These are phyloP conservation scores for Schizotus pectinicornis DNA, from an alignment of 2,888 invertebrate species.

Conservation along the genomic window DNA sequence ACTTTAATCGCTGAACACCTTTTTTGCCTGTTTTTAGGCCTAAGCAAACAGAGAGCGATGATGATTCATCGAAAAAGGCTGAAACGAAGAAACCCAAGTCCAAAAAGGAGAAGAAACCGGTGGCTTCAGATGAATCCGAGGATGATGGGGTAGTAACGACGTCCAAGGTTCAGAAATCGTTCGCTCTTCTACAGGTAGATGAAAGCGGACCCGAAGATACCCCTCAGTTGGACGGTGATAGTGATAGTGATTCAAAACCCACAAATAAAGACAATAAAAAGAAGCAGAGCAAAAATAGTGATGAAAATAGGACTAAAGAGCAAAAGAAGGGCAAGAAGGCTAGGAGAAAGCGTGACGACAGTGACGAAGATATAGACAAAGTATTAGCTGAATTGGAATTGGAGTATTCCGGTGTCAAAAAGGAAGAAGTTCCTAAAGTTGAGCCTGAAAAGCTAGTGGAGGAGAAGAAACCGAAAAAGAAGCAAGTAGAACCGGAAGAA, in stretches of 20 bases:
- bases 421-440: conserved; percentile 52
- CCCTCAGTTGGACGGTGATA: conserved; percentile 50
- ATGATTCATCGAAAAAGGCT: conserved; percentile 32
- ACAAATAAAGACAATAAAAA: conserved; percentile 56
- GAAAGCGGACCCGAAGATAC: conserved; percentile 63
- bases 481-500: conserved; percentile 56
- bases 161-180: conserved; percentile 56
- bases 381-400: conserved; percentile 82
- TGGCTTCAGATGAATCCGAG: conserved; percentile 41
- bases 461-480: conserved; percentile 25
- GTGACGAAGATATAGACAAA: conserved; percentile 83
- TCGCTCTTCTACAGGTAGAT: conserved; percentile 72
- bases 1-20: not conserved
- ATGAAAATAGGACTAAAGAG: conserved; percentile 55
- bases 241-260: conserved; percentile 56
- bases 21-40: not conserved
- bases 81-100: conserved; percentile 41
- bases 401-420: conserved; percentile 75
- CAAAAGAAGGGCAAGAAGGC: conserved; percentile 75
- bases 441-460: conserved; percentile 35
- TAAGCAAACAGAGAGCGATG: conserved; percentile 40
- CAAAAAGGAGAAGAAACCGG: conserved; percentile 54
- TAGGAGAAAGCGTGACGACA: conserved; percentile 76
- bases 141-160: conserved; percentile 54
- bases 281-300: conserved; percentile 56